These are phyloP conservation scores for Pseudanteris insignis DNA, from an alignment of 2,888 invertebrate species.

Conservation along the genomic window DNA sequence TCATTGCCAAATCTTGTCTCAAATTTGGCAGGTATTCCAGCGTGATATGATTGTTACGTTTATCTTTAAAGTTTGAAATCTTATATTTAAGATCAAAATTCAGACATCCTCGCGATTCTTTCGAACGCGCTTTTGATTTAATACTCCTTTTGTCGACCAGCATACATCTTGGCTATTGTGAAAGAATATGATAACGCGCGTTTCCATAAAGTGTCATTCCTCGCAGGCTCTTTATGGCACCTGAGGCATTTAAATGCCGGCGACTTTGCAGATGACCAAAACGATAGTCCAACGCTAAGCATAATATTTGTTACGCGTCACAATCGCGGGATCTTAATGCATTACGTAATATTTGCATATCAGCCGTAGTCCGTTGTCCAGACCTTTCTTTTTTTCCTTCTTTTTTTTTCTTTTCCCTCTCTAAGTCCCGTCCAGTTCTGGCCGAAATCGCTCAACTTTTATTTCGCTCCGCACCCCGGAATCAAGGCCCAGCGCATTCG, in stretches of 20 bases:
- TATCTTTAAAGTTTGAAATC: too few relatives aligned
- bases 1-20: too few relatives aligned
- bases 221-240: conserved; percentile 45
- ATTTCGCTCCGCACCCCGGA: too few relatives aligned
- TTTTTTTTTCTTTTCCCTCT: not conserved
- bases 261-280: conserved; percentile 48
- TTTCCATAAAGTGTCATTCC: conserved; percentile 41
- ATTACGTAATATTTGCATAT: conserved; percentile 55
- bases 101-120: too few relatives aligned
- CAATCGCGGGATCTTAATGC: conserved; percentile 55
- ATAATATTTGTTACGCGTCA: conserved; percentile 54
- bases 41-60: too few relatives aligned
- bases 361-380: conserved; percentile 37
- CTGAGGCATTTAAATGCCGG: conserved; percentile 23
- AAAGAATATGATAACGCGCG: conserved; percentile 22
- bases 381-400: conserved; percentile 2
- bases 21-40: too few relatives aligned
- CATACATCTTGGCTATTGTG: conserved; percentile 10
- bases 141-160: too few relatives aligned
- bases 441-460: too few relatives aligned
- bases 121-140: too few relatives aligned
- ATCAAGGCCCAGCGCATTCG: too few relatives aligned
- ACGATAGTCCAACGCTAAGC: conserved; percentile 56
- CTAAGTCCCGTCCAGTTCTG: too few relatives aligned
- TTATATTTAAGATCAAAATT: too few relatives aligned